Percentiles rank a stretch among this genome's conserved stretches.
These are phyloP conservation scores for Lithophane ornitopus DNA, from an alignment of 2,888 invertebrate species.

Conservation along the genomic window DNA sequence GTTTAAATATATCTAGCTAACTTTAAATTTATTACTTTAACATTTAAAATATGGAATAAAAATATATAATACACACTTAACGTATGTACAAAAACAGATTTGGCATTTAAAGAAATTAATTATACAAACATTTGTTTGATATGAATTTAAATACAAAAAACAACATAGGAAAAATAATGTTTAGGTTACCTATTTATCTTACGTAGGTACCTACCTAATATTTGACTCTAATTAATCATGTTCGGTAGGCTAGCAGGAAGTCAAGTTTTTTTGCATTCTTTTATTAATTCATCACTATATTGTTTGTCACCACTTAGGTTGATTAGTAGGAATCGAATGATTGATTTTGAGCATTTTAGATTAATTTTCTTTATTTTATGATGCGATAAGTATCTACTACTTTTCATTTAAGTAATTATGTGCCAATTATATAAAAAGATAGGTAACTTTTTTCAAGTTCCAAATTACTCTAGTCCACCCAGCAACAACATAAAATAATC, in stretches of 20 bases:
- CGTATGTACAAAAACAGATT: constrained; percentile 2
- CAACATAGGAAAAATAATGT: not conserved
- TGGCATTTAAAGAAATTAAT: constrained; percentile 11
- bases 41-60: not conserved
- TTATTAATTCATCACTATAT: not conserved
- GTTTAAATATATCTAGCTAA: not conserved
- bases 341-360: not conserved
- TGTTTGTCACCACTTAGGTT: not conserved
- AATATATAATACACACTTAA: not conserved
- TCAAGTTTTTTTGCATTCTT: too few species aligned
- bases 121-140: constrained; percentile 6
- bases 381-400: not conserved
- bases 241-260: not conserved
- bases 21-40: not conserved
- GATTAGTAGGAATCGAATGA: not conserved
- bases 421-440: not conserved
- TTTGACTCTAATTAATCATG: not conserved
- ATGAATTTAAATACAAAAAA: constrained; percentile 1
- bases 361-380: not conserved
- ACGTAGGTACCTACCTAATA: not conserved
- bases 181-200: not conserved
- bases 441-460: not conserved
- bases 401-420: not conserved
- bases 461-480: constrained; percentile 35
- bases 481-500: not conserved